phyloP scores from a whole-genome alignment of 2,888 invertebrate species.

The Seira musarum region DNA sequence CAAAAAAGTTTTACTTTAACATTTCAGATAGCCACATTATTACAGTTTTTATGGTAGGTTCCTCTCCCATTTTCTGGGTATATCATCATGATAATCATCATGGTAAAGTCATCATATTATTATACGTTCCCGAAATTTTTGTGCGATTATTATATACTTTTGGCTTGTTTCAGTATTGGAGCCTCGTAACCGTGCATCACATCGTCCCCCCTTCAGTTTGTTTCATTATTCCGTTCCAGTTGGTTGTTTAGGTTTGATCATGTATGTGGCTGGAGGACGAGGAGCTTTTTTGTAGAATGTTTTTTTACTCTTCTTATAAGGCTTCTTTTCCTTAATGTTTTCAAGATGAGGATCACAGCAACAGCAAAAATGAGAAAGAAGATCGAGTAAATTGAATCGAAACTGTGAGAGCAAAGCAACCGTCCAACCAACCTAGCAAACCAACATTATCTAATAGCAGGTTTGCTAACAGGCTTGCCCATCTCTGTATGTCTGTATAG shows the following conservation, averaged over 20 bases:
- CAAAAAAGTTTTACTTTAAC: slow-evolving; percentile 18
- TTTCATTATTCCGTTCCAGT: slow-evolving; percentile 51
- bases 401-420: neutral
- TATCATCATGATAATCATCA: slow-evolving; percentile 33
- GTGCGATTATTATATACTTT: slow-evolving; percentile 16
- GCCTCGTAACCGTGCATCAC: too few relatives aligned
- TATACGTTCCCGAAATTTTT: neutral
- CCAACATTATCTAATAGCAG: slow-evolving; percentile 28
- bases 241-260: slow-evolving; percentile 28
- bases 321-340: neutral
- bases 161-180: neutral
- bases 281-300: neutral
- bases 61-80: slow-evolving; percentile 18
- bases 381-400: neutral
- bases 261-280: slow-evolving; percentile 17
- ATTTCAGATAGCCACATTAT: neutral
- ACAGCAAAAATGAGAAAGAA: neutral
- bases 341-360: slow-evolving; percentile 41
- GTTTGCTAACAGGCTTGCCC: slow-evolving; percentile 35
- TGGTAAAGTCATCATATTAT: slow-evolving; percentile 8
- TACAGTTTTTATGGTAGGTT: neutral
- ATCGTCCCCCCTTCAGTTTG: slow-evolving; percentile 8
- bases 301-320: slow-evolving; percentile 8
- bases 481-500: neutral
- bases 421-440: slow-evolving; percentile 3